Evolutionary conservation across 2,113 vertebrate species (phyloP).

Genomic region (Neodon shergylaensis): DNA sequence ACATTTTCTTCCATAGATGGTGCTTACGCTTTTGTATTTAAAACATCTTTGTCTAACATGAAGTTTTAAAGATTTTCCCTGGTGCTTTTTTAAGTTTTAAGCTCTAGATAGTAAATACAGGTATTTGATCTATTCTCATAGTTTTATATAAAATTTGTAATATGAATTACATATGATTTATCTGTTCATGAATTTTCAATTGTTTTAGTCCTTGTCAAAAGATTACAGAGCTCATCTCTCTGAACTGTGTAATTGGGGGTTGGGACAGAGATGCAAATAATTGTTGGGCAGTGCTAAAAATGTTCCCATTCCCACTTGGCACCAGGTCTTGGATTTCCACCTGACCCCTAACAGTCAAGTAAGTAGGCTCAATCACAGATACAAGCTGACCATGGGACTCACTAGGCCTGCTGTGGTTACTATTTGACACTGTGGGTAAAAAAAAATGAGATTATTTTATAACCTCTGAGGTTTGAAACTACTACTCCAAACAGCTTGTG

Average conservation of each 20-base stretch:
- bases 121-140: not conserved
- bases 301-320: not conserved
- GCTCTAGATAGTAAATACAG: not conserved
- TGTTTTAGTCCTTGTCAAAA: not conserved
- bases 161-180: not conserved
- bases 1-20: not conserved
- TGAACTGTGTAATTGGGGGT: not conserved
- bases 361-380: not conserved
- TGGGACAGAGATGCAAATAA: not conserved
- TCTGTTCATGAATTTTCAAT: not conserved
- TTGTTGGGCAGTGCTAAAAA: not conserved
- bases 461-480: not conserved
- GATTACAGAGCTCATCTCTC: not conserved
- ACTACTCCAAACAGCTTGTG: not conserved
- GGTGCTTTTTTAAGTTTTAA: not conserved
- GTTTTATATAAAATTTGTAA: not conserved
- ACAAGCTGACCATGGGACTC: not conserved
- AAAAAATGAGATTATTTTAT: conserved; percentile 1
- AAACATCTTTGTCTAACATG: not conserved
- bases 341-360: not conserved
- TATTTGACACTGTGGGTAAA: not conserved
- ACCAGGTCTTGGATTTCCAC: not conserved
- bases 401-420: not conserved
- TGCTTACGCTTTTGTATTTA: not conserved
- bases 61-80: not conserved